phyloP scores from a whole-genome alignment of 2,888 invertebrate species.

The Yponomeuta evonymella region DNA sequence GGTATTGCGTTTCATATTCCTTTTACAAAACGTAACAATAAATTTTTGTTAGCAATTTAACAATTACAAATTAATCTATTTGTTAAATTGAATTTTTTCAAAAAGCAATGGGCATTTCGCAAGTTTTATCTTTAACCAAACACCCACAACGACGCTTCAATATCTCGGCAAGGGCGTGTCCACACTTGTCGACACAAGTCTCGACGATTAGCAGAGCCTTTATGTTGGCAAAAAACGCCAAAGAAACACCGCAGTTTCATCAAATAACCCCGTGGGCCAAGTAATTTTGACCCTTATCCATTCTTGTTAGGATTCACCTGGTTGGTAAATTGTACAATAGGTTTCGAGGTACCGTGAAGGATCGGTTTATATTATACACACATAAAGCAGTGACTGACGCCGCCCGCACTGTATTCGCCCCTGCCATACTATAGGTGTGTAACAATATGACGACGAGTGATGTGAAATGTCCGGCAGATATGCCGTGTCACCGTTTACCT shows the following conservation, averaged over 20 bases:
- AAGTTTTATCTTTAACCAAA: neutral
- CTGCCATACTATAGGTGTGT: neutral
- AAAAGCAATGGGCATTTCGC: neutral
- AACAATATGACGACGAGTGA: neutral
- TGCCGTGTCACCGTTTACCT: neutral
- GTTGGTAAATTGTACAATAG: neutral
- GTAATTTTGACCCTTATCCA: neutral
- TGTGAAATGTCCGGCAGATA: neutral
- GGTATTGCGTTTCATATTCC: neutral
- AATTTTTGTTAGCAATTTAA: neutral
- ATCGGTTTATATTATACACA: neutral
- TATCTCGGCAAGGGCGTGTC: conserved; percentile 39
- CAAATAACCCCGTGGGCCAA: neutral
- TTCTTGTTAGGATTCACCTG: neutral
- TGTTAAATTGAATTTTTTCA: neutral
- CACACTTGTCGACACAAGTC: conserved; percentile 59
- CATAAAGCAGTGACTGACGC: neutral
- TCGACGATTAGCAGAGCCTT: conserved; percentile 43
- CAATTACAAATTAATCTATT: neutral
- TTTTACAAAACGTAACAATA: neutral
- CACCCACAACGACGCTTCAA: neutral
- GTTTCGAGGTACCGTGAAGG: conserved; percentile 5
- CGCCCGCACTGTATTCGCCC: neutral
- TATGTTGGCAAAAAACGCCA: conserved; percentile 31
- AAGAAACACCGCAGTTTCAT: conserved; percentile 31